Base-by-base conservation (phyloP, 2,888 invertebrate genomes). In the Melanostoma scalare region DNA sequence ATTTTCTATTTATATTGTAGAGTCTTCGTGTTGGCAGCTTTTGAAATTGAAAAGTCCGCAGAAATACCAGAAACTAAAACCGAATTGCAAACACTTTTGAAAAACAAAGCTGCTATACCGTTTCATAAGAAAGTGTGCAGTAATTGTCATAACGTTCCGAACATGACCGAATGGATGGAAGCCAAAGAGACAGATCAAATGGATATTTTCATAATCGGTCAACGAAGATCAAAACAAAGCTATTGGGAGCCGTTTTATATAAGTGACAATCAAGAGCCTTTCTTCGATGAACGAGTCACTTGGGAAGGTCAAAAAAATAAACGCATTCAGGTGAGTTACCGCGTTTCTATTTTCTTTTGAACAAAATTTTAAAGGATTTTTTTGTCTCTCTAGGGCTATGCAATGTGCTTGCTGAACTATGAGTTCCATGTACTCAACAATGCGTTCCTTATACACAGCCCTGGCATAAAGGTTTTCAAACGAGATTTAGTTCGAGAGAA, bases 171-270 rank as follows among this genome's bases (percentile, higher is more conserved):
- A 0, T 89, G 89, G 89, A 9, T 88, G 1, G 36, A 67, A 5
- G 48, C 73, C 2, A 31, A 48, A 0, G 69, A 60, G 3, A 65
- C 80, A 0, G 80, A 86, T 10, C 68, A 86, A 0, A 20, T 89
- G 2, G 35, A 86, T 0, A 38, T 89, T 4, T 96, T 96, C 89
- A 94, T 96, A 89, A 93, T 95, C 9, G 95, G 95, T 0, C 95
- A 96, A 88, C 92, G 97, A 33, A 94, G 92, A 56, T 94, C 94
- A 1, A 93, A 93, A 86, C 95, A 93, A 88, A 92, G 93, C 8
- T 94, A 94, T 88, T 98, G 97, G 97, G 97, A 98, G 90, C 98
- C 98, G 1, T 97, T 98, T 88, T 98, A 95, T 89, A 96, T 98
- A 67, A 97, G 97, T 31, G 96, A 97, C 0, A 96, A 97, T 89